Base-by-base conservation (phyloP, 2,888 invertebrate species). In the Alentia gelatinosa region DNA sequence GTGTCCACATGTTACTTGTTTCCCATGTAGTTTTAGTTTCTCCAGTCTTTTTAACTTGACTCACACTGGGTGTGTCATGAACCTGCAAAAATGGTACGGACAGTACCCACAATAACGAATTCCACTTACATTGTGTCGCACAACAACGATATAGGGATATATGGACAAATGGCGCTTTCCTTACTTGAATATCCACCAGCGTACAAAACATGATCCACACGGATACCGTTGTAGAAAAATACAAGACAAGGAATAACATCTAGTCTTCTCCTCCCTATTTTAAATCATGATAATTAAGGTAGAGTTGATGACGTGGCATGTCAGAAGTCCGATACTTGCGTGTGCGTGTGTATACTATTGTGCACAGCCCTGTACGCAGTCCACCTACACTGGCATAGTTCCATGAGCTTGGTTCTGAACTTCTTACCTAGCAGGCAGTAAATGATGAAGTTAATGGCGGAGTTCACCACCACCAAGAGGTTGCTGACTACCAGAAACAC, bases 301-400 rank as follows among this genome's bases (percentile, higher is more conserved):
- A n/a, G n/a, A n/a, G n/a, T n/a, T n/a, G n/a, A n/a, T n/a, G n/a
- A n/a, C n/a, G n/a, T n/a, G n/a, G 5, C 30, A 26, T 68, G 39
- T 84, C 84, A 90, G 63, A 90, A 90, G 90, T 90, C 90, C 12
- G 90, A 90, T 30, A 90, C 74, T 26, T 84, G 84, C 15, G 90
- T 90, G 79, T 90, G 42, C 35, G 86, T 86, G 50, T 86, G 86
- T 86, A 86, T 86, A 86, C 86, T 86, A 47, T 86, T 86, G n/a
- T 75, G 74, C 33, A 91, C 89, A 1, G 74, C 89, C 30, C 88
- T 91, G 75, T 89, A 83, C 96, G 12, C 97, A 97, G 83, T 97
- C 96, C 0, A 97, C 39, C 37, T 91, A 42, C 92, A 93, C 12
- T 84, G 63, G n/a, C 91, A 89, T 79, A 93, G 83, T 42, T 92